Percentiles rank a stretch among this genome's conserved stretches.
These are phyloP conservation scores for Barbus barbus DNA, from an alignment of 2,113 vertebrate genomes.

Conservation along the genomic window DNA sequence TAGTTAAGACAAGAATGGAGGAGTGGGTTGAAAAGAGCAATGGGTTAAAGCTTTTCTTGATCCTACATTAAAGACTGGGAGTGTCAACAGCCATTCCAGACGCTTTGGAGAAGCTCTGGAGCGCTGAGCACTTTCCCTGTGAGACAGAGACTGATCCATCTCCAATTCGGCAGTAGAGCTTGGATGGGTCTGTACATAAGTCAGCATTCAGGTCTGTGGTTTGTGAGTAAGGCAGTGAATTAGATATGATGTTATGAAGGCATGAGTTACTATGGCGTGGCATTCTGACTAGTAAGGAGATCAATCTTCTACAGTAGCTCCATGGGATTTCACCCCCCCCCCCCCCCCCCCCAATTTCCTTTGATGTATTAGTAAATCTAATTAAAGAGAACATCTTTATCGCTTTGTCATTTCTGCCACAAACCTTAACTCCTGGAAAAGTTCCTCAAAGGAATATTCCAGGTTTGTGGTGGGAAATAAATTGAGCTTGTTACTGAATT, in stretches of 20 bases:
- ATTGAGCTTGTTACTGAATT: no score
- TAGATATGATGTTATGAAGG: not conserved
- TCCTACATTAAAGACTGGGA: conserved; percentile 75
- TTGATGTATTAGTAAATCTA: not conserved
- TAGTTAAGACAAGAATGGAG: conserved; percentile 70
- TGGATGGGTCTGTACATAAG: conserved; percentile 42
- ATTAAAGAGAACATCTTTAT: no score
- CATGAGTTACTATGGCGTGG: not conserved
- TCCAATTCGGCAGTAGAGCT: conserved; percentile 61
- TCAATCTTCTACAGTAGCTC: not conserved
- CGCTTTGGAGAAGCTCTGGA: conserved; percentile 68
- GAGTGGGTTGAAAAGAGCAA: conserved; percentile 65
- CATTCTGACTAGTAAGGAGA: not conserved
- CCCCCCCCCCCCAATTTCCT: not conserved
- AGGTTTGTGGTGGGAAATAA: no score
- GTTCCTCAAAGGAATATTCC: no score
- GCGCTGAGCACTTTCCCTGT: conserved; percentile 59
- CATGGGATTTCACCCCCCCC: not conserved
- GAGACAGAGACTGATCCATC: conserved; percentile 63
- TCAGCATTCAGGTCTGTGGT: conserved; percentile 28
- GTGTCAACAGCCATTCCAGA: conserved; percentile 72
- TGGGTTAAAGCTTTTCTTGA: conserved; percentile 73
- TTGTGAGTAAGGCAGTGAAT: conserved; percentile 2
- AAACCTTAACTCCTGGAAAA: no score
- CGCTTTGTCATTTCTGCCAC: no score